Conservation (phyloP, 2,113 vertebrate species). For the Ursus arctos region DNA sequence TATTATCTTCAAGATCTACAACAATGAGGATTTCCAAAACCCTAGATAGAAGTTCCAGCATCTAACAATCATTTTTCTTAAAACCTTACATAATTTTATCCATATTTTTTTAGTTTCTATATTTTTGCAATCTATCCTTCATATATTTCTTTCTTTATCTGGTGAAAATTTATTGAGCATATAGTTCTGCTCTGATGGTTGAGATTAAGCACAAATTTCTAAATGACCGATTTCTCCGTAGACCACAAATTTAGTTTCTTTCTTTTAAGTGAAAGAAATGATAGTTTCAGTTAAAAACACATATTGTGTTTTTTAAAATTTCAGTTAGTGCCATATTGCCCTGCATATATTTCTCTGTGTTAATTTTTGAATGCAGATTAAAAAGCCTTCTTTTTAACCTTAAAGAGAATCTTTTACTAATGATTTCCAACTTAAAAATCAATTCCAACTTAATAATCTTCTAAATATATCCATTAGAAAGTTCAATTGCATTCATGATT, state of each 20-base stretch:
- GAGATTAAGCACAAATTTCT: not conserved
- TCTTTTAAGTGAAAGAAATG: conserved; percentile 35
- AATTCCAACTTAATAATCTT: conserved; percentile 64
- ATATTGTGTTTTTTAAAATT: not conserved
- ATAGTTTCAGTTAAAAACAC: conserved; percentile 30
- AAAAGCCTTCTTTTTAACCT: conserved; percentile 53
- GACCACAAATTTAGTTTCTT: not conserved
- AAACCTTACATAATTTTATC: not conserved
- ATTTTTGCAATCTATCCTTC: not conserved
- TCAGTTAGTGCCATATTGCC: conserved; percentile 18
- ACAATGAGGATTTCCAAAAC: not conserved
- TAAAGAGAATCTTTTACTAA: conserved; percentile 37
- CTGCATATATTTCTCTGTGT: conserved; percentile 55
- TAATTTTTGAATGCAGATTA: conserved; percentile 61
- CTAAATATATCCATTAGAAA: conserved; percentile 52
- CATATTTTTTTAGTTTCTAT: not conserved
- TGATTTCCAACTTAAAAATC: conserved; percentile 63
- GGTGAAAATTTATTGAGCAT: not conserved
- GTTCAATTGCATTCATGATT: conserved; percentile 31
- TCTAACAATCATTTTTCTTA: not conserved
- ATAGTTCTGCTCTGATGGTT: not conserved
- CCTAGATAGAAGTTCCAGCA: not conserved
- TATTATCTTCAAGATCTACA: not conserved
- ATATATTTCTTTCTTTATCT: not conserved
- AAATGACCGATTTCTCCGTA: not conserved